phyloP scores from a whole-genome alignment of 2,113 vertebrate species.

The Canis aureus region DNA sequence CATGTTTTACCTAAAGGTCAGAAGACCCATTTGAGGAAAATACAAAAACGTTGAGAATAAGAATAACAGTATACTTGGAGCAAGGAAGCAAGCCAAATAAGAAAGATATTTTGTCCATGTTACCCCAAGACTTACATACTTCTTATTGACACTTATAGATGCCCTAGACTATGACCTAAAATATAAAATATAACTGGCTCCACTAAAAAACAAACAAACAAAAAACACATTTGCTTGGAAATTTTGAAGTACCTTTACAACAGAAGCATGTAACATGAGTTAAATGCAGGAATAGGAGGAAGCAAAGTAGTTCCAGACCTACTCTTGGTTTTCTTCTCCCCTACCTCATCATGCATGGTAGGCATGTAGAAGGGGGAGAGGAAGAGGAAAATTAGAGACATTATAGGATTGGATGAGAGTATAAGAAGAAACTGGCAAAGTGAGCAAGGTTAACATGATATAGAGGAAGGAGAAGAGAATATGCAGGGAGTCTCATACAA shows the following conservation, averaged over 20 bases:
- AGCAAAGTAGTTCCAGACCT: neutral
- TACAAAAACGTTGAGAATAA: neutral
- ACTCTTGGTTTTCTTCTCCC: neutral
- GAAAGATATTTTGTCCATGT: neutral
- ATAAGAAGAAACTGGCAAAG: neutral
- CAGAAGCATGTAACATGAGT: neutral
- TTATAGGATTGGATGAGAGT: neutral
- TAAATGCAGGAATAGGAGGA: neutral
- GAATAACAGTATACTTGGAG: neutral
- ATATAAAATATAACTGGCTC: neutral
- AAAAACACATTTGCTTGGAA: neutral
- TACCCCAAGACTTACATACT: neutral
- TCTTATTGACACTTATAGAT: neutral
- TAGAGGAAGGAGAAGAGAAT: neutral
- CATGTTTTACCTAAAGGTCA: neutral
- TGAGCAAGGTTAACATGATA: neutral
- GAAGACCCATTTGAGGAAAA: neutral
- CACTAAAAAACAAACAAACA: neutral
- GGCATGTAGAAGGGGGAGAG: neutral
- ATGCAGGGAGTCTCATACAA: no score
- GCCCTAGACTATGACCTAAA: neutral
- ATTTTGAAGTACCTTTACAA: neutral
- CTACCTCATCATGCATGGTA: no score
- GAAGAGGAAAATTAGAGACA: accelerated
- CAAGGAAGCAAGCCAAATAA: neutral